These are phyloP conservation scores for Oreochromis aureus DNA, from an alignment of 2,113 vertebrate species.

Conservation along the genomic window DNA sequence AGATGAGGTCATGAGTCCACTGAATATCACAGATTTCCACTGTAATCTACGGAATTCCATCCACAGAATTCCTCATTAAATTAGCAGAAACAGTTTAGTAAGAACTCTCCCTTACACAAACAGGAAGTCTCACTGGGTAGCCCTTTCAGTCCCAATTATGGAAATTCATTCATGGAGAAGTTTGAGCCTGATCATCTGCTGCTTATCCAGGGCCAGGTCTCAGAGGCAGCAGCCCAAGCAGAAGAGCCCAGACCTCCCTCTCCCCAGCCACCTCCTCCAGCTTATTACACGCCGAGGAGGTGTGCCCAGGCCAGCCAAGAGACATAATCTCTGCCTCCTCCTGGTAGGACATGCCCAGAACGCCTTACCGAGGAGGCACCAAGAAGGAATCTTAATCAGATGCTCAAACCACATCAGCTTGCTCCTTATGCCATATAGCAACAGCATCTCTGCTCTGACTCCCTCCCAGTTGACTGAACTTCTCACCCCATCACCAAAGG, in stretches of 20 bases:
- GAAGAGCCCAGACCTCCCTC: neutral
- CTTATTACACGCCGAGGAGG: neutral
- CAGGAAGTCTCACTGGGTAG: neutral
- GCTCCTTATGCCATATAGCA: neutral
- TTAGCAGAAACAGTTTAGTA: neutral
- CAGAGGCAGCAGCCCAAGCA: neutral
- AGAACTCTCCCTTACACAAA: neutral
- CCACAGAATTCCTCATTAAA: neutral
- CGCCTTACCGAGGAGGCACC: fast-evolving
- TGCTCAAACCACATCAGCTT: neutral
- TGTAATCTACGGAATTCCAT: fast-evolving
- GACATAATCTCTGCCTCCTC: neutral
- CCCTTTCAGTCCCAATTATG: neutral
- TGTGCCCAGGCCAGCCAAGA: neutral
- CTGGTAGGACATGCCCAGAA: neutral
- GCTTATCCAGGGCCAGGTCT: neutral
- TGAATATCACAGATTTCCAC: neutral
- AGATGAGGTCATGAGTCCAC: neutral
- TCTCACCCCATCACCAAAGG: neutral
- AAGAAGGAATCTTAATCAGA: neutral
- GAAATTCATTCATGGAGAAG: neutral
- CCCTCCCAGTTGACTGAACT: neutral
- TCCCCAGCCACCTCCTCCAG: neutral
- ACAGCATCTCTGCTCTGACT: neutral
- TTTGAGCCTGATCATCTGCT: neutral